Evolutionary conservation across 1,140 invertebrate species (phyloP), one percentile per base, ranked within the genome.

Genomic region (Cotesia chilonis): DNA sequence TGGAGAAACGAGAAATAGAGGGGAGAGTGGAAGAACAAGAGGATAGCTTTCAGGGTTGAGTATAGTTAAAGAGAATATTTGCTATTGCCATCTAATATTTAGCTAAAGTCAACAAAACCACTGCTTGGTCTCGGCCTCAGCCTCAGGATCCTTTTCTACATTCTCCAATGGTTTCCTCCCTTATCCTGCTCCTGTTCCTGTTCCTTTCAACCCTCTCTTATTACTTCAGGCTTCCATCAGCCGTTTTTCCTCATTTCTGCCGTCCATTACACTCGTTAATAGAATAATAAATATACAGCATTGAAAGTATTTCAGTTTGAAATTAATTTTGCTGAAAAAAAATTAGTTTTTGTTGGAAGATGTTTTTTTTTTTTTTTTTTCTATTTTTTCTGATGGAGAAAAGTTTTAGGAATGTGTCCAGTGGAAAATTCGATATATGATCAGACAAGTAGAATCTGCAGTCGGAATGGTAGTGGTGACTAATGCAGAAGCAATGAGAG

Each of bases 81-180:
- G 80, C 82, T 78, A 80, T 81, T 81, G 79, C 80, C 78, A 80
- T 82, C 77, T 80, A 84, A 84, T 85, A 85, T 85, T 85, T 83
- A 83, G 78, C 74, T 74, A 82, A 81, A 81, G 81, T 83, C 81
- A 83, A 85, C 83, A 84, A 80, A 81, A 76, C 76, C 79, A 76
- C 80, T 79, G 78, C 77, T 79, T 60, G 54, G 70, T 52, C 64
- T 52, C 36, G 61, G 41, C 72, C 73, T 75, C 74, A 57, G 71
- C 54, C 69, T 64, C 61, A 68, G n/a, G 74, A 73, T 75, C 74
- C 74, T 75, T 71, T 73, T 71, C 71, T 55, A 59, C 52, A 70
- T 70, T 72, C 38, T 69, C 52, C 38, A 12, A 59, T 38, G 57
- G 47, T n/a, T 61, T 68, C 70, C 76, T 65, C 72, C 66, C 72